Evolutionary conservation across 2,113 vertebrate genomes (phyloP).

Genomic region (Chiloscyllium plagiosum): DNA sequence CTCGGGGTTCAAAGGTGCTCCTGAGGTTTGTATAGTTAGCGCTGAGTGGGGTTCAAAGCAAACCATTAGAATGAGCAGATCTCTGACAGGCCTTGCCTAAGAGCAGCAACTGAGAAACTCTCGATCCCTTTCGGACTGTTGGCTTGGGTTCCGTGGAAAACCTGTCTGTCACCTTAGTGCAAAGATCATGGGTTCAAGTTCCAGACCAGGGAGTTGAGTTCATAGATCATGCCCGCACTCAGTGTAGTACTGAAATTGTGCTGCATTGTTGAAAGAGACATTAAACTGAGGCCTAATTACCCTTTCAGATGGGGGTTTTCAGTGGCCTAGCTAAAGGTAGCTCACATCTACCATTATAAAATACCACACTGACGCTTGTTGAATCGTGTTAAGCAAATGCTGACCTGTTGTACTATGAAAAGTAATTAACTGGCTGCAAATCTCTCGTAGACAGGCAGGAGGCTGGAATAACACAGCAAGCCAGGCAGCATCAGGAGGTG

Average conservation of each 20-base stretch:
- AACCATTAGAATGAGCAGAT: neutral
- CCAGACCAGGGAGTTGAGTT: no score
- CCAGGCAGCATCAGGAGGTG: no score
- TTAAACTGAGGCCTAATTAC: no score
- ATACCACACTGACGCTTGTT: neutral
- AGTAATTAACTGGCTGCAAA: neutral
- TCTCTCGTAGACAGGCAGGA: no score
- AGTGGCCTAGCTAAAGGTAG: no score
- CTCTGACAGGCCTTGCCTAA: neutral
- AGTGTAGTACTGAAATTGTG: no score
- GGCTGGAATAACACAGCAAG: no score
- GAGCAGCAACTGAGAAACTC: neutral
- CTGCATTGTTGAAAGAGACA: no score
- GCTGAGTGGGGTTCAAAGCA: neutral
- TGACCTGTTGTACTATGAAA: neutral
- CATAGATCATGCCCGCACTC: no score
- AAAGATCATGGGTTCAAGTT: no score
- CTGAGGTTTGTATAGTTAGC: neutral
- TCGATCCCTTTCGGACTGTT: neutral
- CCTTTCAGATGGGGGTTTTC: no score
- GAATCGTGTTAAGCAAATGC: neutral
- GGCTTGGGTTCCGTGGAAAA: neutral
- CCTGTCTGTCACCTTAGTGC: no score
- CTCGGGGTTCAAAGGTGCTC: neutral
- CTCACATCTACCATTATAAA: neutral